These are phyloP conservation scores for Macaria notata DNA, from an alignment of 2,888 invertebrate species.

Conservation along the genomic window DNA sequence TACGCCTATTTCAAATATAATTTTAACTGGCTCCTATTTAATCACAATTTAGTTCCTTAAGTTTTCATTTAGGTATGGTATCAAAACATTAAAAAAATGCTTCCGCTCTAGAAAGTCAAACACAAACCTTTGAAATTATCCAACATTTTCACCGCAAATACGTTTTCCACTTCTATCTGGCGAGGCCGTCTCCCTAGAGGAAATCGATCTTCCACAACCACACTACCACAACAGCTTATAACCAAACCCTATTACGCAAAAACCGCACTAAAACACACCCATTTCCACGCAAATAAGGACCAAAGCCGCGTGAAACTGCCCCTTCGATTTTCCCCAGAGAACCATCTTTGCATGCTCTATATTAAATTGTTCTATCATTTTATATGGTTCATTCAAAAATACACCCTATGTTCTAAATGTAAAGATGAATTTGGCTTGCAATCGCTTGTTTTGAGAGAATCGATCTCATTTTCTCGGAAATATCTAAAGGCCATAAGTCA, in stretches of 20 bases:
- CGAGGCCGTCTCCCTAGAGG: constrained; percentile 68
- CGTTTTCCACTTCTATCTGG: constrained; percentile 42
- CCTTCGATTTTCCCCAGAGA: constrained; percentile 76
- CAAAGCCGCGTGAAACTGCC: constrained; percentile 44
- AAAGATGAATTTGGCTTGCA: constrained; percentile 38
- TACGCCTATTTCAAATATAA: no score
- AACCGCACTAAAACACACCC: constrained; percentile 31
- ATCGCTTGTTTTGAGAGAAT: constrained; percentile 65
- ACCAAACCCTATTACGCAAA: constrained; percentile 36
- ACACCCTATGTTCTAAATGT: constrained; percentile 11
- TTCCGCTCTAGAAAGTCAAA: no score
- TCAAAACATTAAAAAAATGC: no score
- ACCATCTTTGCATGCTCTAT: constrained; percentile 77
- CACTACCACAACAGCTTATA: constrained; percentile 49
- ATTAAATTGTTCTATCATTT: constrained; percentile 74
- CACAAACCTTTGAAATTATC: no score
- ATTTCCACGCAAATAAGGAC: constrained; percentile 21
- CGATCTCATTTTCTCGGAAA: constrained; percentile 64
- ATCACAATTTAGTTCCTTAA: no score
- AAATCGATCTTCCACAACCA: constrained; percentile 66
- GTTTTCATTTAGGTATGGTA: no score
- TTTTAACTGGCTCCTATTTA: no score
- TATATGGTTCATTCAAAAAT: constrained; percentile 32
- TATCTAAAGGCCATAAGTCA: constrained; percentile 46
- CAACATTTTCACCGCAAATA: no score